Percentiles rank a stretch among this genome's conserved stretches.
Conservation (phyloP, 2,113 vertebrate species). For the Irena cyanogastra region DNA sequence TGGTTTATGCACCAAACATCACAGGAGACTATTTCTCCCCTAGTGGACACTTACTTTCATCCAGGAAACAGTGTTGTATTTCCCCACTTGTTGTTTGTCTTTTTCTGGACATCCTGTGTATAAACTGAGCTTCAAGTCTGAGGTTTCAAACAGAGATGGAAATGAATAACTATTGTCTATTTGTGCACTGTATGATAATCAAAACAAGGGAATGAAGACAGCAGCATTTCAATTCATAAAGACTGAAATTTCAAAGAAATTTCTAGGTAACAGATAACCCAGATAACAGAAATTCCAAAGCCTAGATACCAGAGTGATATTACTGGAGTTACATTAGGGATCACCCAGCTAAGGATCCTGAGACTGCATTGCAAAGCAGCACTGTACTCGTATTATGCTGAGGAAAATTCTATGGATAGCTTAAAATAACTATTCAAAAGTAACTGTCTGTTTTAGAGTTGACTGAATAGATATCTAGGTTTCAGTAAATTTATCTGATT, state of each 20-base stretch:
- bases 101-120: not conserved
- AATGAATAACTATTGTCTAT: not conserved
- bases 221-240: not conserved
- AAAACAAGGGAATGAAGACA: not conserved
- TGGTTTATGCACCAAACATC: not conserved
- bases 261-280: not conserved
- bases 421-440: not conserved
- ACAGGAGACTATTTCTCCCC: not conserved
- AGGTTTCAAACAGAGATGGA: not conserved
- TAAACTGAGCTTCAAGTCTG: not conserved
- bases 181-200: not conserved
- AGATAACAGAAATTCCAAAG: not conserved
- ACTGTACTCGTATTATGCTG: not conserved
- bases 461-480: not conserved
- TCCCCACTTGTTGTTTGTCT: not conserved
- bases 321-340: not conserved
- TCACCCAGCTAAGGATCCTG: not conserved
- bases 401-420: not conserved
- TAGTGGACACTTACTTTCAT: not conserved
- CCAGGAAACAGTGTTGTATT: not conserved
- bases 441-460: not conserved
- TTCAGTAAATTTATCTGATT: constrained; percentile 15
- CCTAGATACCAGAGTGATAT: not conserved
- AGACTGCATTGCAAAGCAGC: not conserved
- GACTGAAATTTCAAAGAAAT: not conserved